phyloP scores from a whole-genome alignment of 2,888 invertebrate genomes.

The Timandra comae region DNA sequence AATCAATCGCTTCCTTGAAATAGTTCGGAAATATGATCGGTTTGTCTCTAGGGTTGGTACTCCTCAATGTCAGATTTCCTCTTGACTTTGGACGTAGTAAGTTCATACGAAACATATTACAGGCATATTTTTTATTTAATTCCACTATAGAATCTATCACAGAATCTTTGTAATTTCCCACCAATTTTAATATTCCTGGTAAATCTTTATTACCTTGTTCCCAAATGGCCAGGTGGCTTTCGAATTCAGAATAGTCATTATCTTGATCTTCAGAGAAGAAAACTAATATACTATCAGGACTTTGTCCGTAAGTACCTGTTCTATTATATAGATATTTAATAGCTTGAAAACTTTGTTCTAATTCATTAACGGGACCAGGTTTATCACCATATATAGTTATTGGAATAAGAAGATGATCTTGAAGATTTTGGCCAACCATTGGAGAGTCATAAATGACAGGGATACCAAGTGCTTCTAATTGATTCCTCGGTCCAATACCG shows the following conservation, averaged over 20 bases:
- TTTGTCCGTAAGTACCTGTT: conserved; percentile 65
- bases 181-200: too few relatives aligned
- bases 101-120: conserved; percentile 45
- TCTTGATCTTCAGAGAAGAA: too few relatives aligned
- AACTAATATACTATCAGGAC: conserved; percentile 32
- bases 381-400: conserved; percentile 43
- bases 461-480: conserved; percentile 49
- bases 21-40: conserved; percentile 81
- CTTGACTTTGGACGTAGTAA: conserved; percentile 65
- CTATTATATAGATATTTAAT: conserved; percentile 67
- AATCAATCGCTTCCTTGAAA: conserved; percentile 73
- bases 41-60: conserved; percentile 74
- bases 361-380: conserved; percentile 29
- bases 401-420: conserved; percentile 65
- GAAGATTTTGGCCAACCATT: conserved; percentile 70
- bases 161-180: conserved; percentile 47
- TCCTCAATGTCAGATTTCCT: conserved; percentile 73
- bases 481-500: conserved; percentile 30
- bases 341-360: conserved; percentile 38
- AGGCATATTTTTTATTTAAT: conserved; percentile 32
- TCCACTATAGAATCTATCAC: conserved; percentile 26
- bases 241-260: too few relatives aligned
- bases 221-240: too few relatives aligned
- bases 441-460: conserved; percentile 46
- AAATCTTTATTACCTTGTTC: too few relatives aligned